A percentile compares a stretch with the other conserved stretches of the same genome.
phyloP scores from a whole-genome alignment of 1,140 invertebrate genomes.

The Oryzaephilus surinamensis region DNA sequence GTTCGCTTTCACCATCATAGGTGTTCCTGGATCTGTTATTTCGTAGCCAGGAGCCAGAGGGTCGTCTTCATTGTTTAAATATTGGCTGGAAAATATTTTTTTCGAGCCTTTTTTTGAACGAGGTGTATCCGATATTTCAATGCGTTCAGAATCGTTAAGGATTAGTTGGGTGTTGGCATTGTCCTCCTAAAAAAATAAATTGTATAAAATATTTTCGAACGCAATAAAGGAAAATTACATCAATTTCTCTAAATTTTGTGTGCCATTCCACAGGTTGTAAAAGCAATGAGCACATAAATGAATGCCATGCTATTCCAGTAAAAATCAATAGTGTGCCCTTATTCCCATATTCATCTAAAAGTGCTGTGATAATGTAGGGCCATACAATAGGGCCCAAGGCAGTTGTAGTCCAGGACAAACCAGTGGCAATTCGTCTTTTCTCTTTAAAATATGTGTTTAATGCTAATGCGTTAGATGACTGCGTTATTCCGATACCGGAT shows the following conservation, averaged over 20 bases:
- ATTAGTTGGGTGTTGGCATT: constrained; percentile 13
- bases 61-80: constrained; percentile 54
- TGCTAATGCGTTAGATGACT: constrained; percentile 44
- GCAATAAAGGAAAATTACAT: too few relatives aligned
- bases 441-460: constrained; percentile 40
- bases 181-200: constrained; percentile 10
- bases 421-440: constrained; percentile 36
- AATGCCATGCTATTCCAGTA: constrained; percentile 35
- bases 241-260: constrained; percentile 33
- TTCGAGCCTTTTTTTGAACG: constrained; percentile 6
- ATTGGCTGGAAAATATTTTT: constrained; percentile 49
- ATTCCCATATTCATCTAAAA: constrained; percentile 33
- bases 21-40: constrained; percentile 50
- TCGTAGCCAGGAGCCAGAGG: constrained; percentile 48
- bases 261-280: constrained; percentile 46
- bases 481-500: constrained; percentile 46
- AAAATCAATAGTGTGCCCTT: constrained; percentile 37
- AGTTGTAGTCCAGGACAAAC: constrained; percentile 37
- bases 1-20: constrained; percentile 53
- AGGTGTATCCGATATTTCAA: constrained; percentile 36
- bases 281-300: constrained; percentile 35
- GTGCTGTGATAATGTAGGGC: constrained; percentile 35
- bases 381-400: constrained; percentile 39
- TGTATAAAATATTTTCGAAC: not conserved
- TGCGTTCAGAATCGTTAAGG: constrained; percentile 28